These are phyloP conservation scores for Cliona cf. orientalis DNA, from an alignment of 37 sponge, comb jelly and placozoan species.

Conservation along the genomic window DNA sequence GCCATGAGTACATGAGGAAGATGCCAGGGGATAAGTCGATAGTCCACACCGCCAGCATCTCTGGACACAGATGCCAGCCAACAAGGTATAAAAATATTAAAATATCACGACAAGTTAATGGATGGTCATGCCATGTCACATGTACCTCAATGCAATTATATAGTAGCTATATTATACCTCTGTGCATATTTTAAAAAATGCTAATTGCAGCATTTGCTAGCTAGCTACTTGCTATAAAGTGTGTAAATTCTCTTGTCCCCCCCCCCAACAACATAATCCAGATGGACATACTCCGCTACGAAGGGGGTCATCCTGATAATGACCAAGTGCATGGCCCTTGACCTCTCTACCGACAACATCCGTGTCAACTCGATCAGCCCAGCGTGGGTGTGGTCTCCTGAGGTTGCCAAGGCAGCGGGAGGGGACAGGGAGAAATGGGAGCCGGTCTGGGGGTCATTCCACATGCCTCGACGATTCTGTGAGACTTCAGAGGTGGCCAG, in stretches of 20 bases:
- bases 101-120: no score
- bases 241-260: no score
- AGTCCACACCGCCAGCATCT: slow-evolving; percentile 78
- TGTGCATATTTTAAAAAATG: no score
- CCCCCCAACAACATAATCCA: no score
- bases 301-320: slow-evolving; percentile 78
- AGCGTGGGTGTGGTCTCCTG: slow-evolving; percentile 90
- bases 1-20: slow-evolving; percentile 66
- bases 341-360: slow-evolving; percentile 67
- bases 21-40: slow-evolving; percentile 37
- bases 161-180: no score
- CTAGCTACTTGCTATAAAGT: no score
- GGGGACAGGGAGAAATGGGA: slow-evolving; percentile 85
- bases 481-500: slow-evolving; percentile 75
- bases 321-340: slow-evolving; percentile 88
- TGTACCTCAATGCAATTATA: no score
- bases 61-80: slow-evolving; percentile 75
- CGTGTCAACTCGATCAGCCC: slow-evolving; percentile 88
- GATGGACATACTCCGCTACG: slow-evolving; percentile 86
- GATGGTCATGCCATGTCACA: no score
- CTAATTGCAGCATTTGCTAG: no score
- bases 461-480: slow-evolving; percentile 72
- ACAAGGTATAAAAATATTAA: no score
- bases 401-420: slow-evolving; percentile 84
- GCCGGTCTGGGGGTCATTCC: slow-evolving; percentile 82